Conservation (phyloP, 2,888 invertebrate species). For the Pasiphila rectangulata region DNA sequence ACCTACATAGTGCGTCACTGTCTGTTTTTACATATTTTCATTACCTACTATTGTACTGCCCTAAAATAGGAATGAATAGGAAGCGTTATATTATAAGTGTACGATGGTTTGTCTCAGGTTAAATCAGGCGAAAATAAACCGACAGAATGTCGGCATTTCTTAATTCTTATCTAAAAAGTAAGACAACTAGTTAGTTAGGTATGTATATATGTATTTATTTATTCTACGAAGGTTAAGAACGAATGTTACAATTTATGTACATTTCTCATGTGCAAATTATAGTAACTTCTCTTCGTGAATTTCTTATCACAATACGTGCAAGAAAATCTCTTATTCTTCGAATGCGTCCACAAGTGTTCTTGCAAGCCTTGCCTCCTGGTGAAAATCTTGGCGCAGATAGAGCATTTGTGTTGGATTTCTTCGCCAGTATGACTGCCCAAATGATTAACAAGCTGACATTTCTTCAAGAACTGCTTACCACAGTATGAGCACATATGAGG, state of each 20-base stretch:
- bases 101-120: no score
- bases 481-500: conserved; percentile 16
- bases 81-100: no score
- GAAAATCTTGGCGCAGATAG: conserved; percentile 27
- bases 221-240: no score
- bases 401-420: conserved; percentile 15
- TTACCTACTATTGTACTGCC: no score
- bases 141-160: no score
- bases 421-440: conserved; percentile 9
- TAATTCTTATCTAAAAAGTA: no score
- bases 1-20: no score
- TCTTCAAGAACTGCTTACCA: conserved; percentile 7
- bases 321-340: conserved; percentile 26
- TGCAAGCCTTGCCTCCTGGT: conserved; percentile 32
- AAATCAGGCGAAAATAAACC: no score
- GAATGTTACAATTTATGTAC: background rate
- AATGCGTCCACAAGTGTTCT: conserved; percentile 38
- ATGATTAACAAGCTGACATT: conserved; percentile 2
- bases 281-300: conserved; percentile 22
- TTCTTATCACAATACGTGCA: conserved; percentile 23
- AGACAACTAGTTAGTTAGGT: no score
- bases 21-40: no score
- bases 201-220: no score
- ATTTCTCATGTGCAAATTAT: conserved; percentile 21
- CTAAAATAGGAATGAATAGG: no score